phyloP scores from a whole-genome alignment of 92 coral and sea anemone genomes.

The Plumapathes pennacea region DNA sequence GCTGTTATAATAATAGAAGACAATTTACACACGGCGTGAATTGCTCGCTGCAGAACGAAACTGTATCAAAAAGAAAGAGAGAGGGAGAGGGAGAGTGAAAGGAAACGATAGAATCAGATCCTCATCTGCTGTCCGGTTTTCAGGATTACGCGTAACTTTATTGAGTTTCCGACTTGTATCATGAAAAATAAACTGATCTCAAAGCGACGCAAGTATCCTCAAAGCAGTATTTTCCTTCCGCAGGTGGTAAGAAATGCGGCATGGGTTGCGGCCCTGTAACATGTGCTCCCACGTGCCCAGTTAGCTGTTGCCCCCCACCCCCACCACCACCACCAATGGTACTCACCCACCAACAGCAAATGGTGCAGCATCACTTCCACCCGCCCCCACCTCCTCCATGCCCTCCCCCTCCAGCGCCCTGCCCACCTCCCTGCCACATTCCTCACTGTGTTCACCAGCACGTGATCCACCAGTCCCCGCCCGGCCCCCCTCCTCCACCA shows the following conservation, averaged over 20 bases:
- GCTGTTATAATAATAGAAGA: no score
- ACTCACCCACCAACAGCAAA: slow-evolving; percentile 21
- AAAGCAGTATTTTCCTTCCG: no score
- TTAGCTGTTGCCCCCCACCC: slow-evolving; percentile 58
- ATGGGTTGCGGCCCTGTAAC: slow-evolving; percentile 23
- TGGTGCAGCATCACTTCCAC: slow-evolving; percentile 51
- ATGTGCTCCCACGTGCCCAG: slow-evolving; percentile 12
- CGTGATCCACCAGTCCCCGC: slow-evolving; percentile 51
- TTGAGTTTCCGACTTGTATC: no score
- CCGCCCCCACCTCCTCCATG: slow-evolving; percentile 71
- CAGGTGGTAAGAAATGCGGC: slow-evolving; percentile 43
- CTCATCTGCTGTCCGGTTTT: no score
- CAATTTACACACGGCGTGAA: no score
- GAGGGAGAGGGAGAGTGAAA: no score
- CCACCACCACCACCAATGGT: slow-evolving; percentile 69
- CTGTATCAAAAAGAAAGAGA: no score
- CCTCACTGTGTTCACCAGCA: slow-evolving; percentile 38
- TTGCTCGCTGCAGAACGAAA: no score
- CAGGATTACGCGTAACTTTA: no score
- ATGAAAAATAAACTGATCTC: no score
- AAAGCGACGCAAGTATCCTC: no score
- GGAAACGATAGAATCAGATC: no score
- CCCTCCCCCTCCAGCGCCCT: slow-evolving; percentile 64
- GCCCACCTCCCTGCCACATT: slow-evolving; percentile 81
- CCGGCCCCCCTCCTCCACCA: slow-evolving; percentile 60